Conservation (phyloP, 2,888 invertebrate genomes). For the Cynaeus angustus region DNA sequence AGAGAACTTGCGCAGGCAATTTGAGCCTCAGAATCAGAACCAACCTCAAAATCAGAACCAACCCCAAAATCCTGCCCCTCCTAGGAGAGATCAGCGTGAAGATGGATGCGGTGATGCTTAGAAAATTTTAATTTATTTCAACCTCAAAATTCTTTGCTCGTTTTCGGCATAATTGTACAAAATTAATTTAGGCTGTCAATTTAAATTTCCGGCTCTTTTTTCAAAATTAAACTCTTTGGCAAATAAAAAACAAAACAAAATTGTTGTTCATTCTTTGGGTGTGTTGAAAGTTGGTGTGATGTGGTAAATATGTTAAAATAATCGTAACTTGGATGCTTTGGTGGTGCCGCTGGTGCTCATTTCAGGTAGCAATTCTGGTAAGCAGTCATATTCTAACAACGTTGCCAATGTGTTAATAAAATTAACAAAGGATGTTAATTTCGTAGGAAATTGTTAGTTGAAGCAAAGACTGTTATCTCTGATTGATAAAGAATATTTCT, state of each 20-base stretch:
- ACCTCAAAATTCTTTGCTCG: neutral
- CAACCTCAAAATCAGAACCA: neutral
- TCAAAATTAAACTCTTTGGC: conserved; percentile 6
- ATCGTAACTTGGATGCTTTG: neutral
- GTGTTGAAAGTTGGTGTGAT: neutral
- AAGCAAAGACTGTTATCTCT: conserved; percentile 11
- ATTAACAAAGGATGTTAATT: neutral
- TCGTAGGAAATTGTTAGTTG: conserved; percentile 11
- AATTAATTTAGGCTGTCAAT: neutral
- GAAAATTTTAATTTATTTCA: neutral
- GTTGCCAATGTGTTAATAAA: conserved; percentile 19
- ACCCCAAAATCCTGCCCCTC: conserved; percentile 1
- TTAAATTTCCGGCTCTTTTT: neutral
- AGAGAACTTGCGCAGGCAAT: conserved; percentile 76
- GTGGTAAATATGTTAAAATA: neutral
- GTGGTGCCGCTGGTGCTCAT: neutral
- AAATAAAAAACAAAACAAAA: neutral
- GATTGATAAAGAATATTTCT: neutral
- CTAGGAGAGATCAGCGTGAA: conserved; percentile 3
- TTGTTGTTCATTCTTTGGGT: neutral
- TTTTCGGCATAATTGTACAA: conserved; percentile 1
- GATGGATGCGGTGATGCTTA: conserved; percentile 15
- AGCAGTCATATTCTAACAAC: conserved; percentile 13
- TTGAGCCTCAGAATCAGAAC: conserved; percentile 7
- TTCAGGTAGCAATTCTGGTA: conserved; percentile 12